A percentile compares a stretch with the other conserved stretches of the same genome.
Conservation (phyloP, 1,140 invertebrate species). For the Dysdera silvatica region DNA sequence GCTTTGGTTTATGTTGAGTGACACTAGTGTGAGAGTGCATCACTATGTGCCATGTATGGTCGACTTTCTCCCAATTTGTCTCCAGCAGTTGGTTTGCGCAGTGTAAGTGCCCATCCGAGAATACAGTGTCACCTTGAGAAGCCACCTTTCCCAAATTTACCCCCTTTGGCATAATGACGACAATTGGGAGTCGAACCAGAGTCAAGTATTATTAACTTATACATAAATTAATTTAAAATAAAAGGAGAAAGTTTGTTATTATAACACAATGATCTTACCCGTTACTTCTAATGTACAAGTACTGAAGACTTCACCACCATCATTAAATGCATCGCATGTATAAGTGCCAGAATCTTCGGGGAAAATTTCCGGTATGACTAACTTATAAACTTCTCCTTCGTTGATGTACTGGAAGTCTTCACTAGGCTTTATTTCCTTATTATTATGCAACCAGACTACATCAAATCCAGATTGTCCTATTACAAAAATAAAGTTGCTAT, state of each 20-base stretch:
- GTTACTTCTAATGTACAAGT: slow-evolving; percentile 75
- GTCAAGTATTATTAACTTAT: no score
- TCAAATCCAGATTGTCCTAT: slow-evolving; percentile 33
- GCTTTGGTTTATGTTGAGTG: no score
- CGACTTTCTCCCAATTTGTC: no score
- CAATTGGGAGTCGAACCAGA: no score
- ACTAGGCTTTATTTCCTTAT: slow-evolving; percentile 91
- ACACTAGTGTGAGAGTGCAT: no score
- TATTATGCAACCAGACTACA: slow-evolving; percentile 78
- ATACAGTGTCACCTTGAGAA: no score
- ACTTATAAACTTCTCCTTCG: slow-evolving; percentile 76
- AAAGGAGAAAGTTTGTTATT: background rate
- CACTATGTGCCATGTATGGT: no score
- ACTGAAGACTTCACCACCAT: slow-evolving; percentile 85
- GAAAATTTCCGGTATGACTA: slow-evolving; percentile 88
- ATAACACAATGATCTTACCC: slow-evolving; percentile 46
- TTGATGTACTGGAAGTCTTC: slow-evolving; percentile 91
- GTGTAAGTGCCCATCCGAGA: no score
- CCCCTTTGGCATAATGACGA: no score
- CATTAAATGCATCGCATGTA: slow-evolving; percentile 93
- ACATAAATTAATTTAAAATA: no score
- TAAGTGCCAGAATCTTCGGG: slow-evolving; percentile 88
- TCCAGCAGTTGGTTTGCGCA: no score
- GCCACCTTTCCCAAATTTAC: no score
- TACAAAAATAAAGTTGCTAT: slow-evolving; percentile 45